Conservation (phyloP, 2,888 invertebrate genomes). For the Zhengitettix transpicula region DNA sequence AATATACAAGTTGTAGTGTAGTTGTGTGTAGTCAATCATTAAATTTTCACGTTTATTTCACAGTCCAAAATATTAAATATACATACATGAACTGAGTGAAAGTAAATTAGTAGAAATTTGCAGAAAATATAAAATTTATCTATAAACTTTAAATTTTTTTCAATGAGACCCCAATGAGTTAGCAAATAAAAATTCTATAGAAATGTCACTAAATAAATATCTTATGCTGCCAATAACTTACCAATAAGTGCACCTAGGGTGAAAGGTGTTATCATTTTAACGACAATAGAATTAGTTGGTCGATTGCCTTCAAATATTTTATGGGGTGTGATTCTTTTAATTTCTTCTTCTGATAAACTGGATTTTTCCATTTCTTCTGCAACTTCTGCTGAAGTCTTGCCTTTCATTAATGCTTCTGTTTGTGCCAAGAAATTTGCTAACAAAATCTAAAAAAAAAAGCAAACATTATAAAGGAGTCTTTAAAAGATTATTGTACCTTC, state of each 20-base stretch:
- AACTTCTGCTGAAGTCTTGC: constrained; percentile 49
- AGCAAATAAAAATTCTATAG: no score
- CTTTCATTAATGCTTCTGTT: constrained; percentile 93
- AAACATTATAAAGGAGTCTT: not conserved
- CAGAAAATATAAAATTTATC: no score
- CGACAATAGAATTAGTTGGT: constrained; percentile 91
- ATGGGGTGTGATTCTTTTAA: constrained; percentile 75
- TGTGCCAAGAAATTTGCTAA: constrained; percentile 96
- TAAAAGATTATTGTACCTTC: no score
- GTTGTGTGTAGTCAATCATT: no score
- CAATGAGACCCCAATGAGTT: no score
- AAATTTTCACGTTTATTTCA: no score
- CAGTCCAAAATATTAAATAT: no score
- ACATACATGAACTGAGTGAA: no score
- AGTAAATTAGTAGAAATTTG: no score
- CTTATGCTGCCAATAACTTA: constrained; percentile 24
- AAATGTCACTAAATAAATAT: not conserved
- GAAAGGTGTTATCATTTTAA: constrained; percentile 84
- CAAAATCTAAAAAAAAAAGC: constrained; percentile 42
- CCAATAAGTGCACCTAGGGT: constrained; percentile 84
- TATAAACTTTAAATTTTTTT: no score
- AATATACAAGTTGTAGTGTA: no score
- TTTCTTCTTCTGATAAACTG: constrained; percentile 53
- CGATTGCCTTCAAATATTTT: constrained; percentile 94
- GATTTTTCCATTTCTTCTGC: constrained; percentile 62